Evolutionary conservation across 2,888 invertebrate genomes (phyloP).

Genomic region (Drosophila mayaguana): DNA sequence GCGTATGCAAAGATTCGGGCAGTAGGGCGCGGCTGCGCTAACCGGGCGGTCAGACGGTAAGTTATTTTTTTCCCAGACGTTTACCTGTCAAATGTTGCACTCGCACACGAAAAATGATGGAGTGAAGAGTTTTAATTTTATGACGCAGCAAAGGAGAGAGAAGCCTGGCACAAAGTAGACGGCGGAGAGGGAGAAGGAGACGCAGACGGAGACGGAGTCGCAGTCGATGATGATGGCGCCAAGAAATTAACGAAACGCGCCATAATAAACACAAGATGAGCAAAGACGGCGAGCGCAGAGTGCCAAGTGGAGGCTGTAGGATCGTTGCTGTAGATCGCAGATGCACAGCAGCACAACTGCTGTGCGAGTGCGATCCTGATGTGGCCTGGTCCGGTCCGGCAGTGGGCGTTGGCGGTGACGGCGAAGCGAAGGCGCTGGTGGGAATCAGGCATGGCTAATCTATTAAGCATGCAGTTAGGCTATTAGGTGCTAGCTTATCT

Average conservation of each 20-base stretch:
- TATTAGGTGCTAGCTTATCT: constrained; percentile 59
- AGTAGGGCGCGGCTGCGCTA: constrained; percentile 61
- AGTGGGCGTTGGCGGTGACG: constrained; percentile 47
- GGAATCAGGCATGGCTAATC: constrained; percentile 48
- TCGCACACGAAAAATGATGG: constrained; percentile 82
- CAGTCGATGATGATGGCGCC: constrained; percentile 69
- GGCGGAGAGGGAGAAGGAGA: constrained; percentile 24
- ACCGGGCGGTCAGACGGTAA: constrained; percentile 55
- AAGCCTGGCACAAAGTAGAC: constrained; percentile 30
- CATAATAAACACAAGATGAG: constrained; percentile 73
- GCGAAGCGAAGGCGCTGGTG: constrained; percentile 45
- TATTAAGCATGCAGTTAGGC: constrained; percentile 72
- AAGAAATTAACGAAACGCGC: constrained; percentile 81
- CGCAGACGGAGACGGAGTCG: constrained; percentile 9
- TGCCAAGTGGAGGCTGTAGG: constrained; percentile 34
- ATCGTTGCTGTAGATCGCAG: constrained; percentile 53
- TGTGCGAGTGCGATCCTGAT: constrained; percentile 33
- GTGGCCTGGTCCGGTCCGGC: background rate
- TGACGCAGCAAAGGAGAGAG: constrained; percentile 78
- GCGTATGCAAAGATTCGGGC: constrained; percentile 34
- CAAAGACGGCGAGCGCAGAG: constrained; percentile 16
- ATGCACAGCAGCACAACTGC: constrained; percentile 9
- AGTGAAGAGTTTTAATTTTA: constrained; percentile 83
- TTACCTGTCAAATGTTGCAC: constrained; percentile 83
- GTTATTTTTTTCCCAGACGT: constrained; percentile 68